Evolutionary conservation across 2,113 vertebrate genomes (phyloP).

Genomic region (Xenopus laevis): DNA sequence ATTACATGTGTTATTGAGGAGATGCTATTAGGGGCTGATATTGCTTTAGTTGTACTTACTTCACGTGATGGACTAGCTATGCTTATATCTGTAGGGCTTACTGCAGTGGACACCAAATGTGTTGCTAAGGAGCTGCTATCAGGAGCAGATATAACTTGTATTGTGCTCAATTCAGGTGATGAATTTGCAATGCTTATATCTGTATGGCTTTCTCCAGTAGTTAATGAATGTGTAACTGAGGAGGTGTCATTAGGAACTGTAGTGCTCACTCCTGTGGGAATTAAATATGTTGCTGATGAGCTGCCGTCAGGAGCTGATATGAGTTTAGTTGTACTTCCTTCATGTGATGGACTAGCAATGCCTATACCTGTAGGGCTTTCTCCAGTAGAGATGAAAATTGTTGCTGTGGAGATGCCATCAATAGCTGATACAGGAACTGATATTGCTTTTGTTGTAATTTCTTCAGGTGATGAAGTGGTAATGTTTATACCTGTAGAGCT

Average conservation of each 20-base stretch:
- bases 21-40: neutral
- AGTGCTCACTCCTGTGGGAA: neutral
- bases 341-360: neutral
- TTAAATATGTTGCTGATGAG: no score
- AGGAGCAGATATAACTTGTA: no score
- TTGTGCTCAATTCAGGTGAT: neutral
- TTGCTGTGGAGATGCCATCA: neutral
- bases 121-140: no score
- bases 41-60: neutral
- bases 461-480: neutral
- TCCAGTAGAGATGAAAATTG: neutral
- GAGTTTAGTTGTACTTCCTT: neutral
- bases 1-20: neutral
- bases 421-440: neutral
- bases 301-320: no score
- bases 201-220: no score
- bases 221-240: no score
- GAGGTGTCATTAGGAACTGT: no score
- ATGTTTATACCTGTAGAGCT: neutral
- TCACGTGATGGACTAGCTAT: neutral
- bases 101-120: no score
- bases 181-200: neutral
- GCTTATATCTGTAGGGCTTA: neutral
- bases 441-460: neutral
- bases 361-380: neutral